Percentiles rank a stretch among this genome's conserved stretches.
phyloP scores from a whole-genome alignment of 2,113 vertebrate species.

The Tinamus guttatus region DNA sequence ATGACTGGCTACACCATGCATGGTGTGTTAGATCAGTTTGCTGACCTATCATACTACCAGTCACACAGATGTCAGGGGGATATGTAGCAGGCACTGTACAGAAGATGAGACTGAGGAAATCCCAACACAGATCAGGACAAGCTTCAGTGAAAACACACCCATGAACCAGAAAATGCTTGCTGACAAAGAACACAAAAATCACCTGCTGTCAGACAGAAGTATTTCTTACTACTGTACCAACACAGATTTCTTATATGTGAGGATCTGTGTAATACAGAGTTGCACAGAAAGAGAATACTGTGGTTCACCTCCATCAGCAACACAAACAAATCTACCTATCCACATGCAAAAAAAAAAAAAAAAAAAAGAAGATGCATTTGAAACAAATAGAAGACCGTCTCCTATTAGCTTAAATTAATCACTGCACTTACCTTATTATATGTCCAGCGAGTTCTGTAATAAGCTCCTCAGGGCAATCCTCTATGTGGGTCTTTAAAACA shows the following conservation, averaged over 20 bases:
- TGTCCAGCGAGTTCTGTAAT: constrained; percentile 88
- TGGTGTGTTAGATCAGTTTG: not conserved
- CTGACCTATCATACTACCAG: not conserved
- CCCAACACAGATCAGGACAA: not conserved
- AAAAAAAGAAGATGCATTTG: not conserved
- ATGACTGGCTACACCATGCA: not conserved
- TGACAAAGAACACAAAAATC: not conserved
- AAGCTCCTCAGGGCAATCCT: constrained; percentile 91
- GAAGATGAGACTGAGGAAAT: not conserved
- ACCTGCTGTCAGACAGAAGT: not conserved
- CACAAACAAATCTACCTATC: too few species aligned
- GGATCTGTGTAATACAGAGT: not conserved
- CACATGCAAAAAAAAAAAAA: not conserved
- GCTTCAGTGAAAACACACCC: not conserved
- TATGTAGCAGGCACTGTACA: not conserved
- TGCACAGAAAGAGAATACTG: not conserved
- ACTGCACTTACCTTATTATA: constrained; percentile 79
- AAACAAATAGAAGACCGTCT: not conserved
- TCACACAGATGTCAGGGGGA: rapidly evolving
- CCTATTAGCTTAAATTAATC: not conserved
- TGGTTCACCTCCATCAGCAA: not conserved
- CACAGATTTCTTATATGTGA: not conserved
- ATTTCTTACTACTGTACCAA: not conserved
- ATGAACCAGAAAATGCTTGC: not conserved
- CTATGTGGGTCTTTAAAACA: constrained; percentile 83